Conservation (phyloP, 2,888 invertebrate genomes). For the Parnassius orleans region DNA sequence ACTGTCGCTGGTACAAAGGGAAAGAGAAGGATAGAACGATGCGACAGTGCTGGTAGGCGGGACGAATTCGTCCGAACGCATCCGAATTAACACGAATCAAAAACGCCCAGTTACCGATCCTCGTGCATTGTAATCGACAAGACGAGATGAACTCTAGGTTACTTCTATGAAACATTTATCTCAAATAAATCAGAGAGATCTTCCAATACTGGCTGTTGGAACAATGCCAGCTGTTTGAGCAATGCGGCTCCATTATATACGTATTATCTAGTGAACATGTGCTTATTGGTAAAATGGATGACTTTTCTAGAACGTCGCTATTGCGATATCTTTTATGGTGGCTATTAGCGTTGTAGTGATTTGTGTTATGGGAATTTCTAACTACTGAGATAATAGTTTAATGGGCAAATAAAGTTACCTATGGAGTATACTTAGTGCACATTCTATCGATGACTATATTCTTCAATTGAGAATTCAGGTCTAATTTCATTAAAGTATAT, state of each 20-base stretch:
- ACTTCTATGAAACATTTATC: constrained; percentile 21
- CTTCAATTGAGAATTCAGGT: constrained; percentile 5
- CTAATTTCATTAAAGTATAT: too few species aligned
- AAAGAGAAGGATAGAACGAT: constrained; percentile 47
- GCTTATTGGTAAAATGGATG: constrained; percentile 44
- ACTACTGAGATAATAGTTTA: constrained; percentile 25
- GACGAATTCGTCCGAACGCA: constrained; percentile 51
- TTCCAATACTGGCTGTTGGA: constrained; percentile 36
- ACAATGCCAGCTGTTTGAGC: constrained; percentile 56
- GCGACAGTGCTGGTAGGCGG: constrained; percentile 61
- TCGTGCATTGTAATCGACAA: constrained; percentile 44
- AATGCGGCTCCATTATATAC: constrained; percentile 47
- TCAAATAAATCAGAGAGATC: constrained; percentile 36
- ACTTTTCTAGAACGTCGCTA: constrained; percentile 35
- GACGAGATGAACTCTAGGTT: constrained; percentile 50
- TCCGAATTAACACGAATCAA: constrained; percentile 59
- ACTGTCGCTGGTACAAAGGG: constrained; percentile 36
- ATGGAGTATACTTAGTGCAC: not conserved
- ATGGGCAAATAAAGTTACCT: constrained; percentile 19
- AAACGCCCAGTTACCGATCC: constrained; percentile 67
- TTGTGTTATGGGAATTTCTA: constrained; percentile 35
- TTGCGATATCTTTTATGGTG: constrained; percentile 45
- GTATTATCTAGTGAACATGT: constrained; percentile 41
- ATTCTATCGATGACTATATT: too few species aligned
- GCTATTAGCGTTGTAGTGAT: constrained; percentile 31